Percentiles rank a stretch among this genome's conserved stretches.
Evolutionary conservation across 2,888 invertebrate species (phyloP).

Genomic region (Acrocyrtus sp.): DNA sequence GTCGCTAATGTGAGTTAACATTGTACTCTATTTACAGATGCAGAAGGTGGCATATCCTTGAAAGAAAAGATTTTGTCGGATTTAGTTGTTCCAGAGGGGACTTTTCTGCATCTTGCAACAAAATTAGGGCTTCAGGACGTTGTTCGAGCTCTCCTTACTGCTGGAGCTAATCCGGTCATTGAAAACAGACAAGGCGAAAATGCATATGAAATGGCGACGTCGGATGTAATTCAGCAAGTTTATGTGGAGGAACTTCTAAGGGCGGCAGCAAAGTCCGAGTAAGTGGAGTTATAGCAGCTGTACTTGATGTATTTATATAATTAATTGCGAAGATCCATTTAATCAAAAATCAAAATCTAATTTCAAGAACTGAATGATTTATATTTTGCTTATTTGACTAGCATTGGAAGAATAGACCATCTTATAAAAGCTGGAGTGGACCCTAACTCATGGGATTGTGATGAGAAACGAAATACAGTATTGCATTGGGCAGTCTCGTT

Average conservation of each 20-base stretch:
- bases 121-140: conserved; percentile 69
- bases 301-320: neutral
- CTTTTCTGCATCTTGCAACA: conserved; percentile 71
- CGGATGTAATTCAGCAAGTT: conserved; percentile 69
- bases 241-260: conserved; percentile 73
- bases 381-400: conserved; percentile 64
- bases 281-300: no score
- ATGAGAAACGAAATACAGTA: conserved; percentile 72
- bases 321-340: conserved; percentile 11
- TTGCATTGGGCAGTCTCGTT: conserved; percentile 76
- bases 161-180: conserved; percentile 72
- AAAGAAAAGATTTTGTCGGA: conserved; percentile 69
- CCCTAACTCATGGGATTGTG: conserved; percentile 73
- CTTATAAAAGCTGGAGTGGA: conserved; percentile 72
- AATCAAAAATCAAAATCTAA: neutral
- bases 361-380: neutral
- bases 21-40: conserved; percentile 64
- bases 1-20: neutral
- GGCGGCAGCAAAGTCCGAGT: conserved; percentile 74
- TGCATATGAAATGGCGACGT: conserved; percentile 70
- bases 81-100: conserved; percentile 69
- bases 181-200: conserved; percentile 71
- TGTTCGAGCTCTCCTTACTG: conserved; percentile 71
- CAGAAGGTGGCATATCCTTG: conserved; percentile 66
- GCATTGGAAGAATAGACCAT: conserved; percentile 71